phyloP scores from a whole-genome alignment of 2,797 vertebrate genomes.

The Stomatorhinus walkeri region DNA sequence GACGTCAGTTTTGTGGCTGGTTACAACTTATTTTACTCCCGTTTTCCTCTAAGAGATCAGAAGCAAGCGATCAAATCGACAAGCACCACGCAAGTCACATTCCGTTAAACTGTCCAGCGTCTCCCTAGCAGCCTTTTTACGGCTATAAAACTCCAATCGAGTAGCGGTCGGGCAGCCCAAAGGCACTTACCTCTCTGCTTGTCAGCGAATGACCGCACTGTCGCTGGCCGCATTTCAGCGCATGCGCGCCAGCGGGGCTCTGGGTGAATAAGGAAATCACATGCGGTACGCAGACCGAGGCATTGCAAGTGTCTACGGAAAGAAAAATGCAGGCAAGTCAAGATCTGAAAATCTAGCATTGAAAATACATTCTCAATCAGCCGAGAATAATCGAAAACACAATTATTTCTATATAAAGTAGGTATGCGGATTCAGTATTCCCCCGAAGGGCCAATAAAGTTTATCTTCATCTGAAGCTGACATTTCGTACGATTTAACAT shows the following conservation, averaged over 20 bases:
- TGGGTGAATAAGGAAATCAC: not conserved
- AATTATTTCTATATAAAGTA: not conserved
- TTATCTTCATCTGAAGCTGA: not conserved
- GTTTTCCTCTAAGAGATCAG: not conserved
- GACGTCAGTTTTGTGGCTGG: not conserved
- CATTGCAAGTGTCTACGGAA: not conserved
- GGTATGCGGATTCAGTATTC: not conserved
- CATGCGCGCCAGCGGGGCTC: conserved; percentile 13
- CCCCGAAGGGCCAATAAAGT: not conserved
- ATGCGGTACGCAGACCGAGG: not conserved
- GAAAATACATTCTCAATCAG: not conserved
- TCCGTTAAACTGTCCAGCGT: not conserved
- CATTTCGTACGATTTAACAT: not conserved
- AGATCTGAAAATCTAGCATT: not conserved
- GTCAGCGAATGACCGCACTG: conserved; percentile 17
- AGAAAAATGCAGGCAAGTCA: not conserved
- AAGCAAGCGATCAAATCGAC: not conserved
- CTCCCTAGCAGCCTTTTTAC: too few relatives aligned
- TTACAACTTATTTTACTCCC: not conserved
- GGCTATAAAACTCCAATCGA: not conserved
- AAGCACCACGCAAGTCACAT: not conserved
- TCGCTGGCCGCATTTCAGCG: conserved; percentile 16
- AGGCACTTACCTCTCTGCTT: not conserved
- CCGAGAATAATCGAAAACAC: not conserved
- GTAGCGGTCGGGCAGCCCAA: not conserved